These are phyloP conservation scores for Oncorhynchus keta DNA, from an alignment of 2,113 vertebrate genomes.

Conservation along the genomic window DNA sequence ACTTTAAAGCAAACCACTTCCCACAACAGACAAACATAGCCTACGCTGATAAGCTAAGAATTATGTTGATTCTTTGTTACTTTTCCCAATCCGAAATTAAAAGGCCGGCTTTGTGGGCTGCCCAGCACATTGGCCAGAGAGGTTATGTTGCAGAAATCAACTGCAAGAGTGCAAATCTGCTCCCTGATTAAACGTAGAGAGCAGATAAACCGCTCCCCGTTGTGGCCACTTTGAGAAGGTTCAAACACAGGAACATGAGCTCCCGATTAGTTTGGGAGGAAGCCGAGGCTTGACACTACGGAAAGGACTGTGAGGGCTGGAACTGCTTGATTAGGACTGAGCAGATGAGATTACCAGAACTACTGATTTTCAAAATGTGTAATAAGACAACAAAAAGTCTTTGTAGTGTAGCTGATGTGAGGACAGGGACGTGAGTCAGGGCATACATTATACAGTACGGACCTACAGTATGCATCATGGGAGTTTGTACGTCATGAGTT, in stretches of 20 bases:
- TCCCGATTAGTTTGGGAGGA: constrained; percentile 44
- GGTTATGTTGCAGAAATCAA: constrained; percentile 25
- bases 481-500: neutral
- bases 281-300: constrained; percentile 44
- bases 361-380: neutral
- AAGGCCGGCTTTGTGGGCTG: neutral
- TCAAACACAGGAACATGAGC: constrained; percentile 61
- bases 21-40: neutral
- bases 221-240: constrained; percentile 14
- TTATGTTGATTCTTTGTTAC: neutral
- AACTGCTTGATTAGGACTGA: constrained; percentile 57
- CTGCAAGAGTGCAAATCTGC: constrained; percentile 17
- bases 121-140: neutral
- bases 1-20: neutral
- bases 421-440: no score
- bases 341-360: constrained; percentile 50
- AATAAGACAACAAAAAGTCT: neutral
- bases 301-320: constrained; percentile 58
- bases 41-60: neutral
- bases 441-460: constrained; percentile 3
- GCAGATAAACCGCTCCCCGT: neutral
- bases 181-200: constrained; percentile 13
- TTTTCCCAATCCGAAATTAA: constrained; percentile 1
- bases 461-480: neutral
- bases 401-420: neutral